Base-by-base conservation (phyloP, 2,797 vertebrate species). In the Karalla daura region DNA sequence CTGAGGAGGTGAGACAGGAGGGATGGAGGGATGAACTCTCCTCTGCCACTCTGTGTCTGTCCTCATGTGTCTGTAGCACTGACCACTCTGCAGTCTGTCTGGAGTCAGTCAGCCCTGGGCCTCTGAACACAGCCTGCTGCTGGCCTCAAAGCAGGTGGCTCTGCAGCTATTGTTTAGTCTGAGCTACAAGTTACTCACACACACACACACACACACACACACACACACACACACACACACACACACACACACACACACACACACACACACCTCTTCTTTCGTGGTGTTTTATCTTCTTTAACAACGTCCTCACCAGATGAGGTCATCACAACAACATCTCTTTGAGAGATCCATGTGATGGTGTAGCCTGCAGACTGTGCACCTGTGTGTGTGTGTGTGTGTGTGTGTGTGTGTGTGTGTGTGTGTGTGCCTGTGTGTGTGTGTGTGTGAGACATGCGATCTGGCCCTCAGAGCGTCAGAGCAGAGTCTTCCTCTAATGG, bases 161-260 rank as follows among this genome's bases (percentile, higher is more conserved):
- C 76, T 86, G 60, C 80, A 63, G 74, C 86, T 81, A 68, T 88
- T 92, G 91, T 92, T 93, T 93, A 92, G 89, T 91, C 90, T 91
- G 84, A 76, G 71, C 77, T 86, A 82, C 88, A 91, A 86, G 86
- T 88, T 85, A 86, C 81, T 89, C 83, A 86, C 54, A 81, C 82
- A 74, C 75, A 56, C 56, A 54, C 56, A 27, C 66, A 50, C 63
- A 18, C 54, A 45, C 49, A 47, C 61, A 59, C 55, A 64, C 44
- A 37, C 44, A 62, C 70, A 64, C 50, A 20, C 53, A 56, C 66
- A 49, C 32, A 37, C 43, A 23, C 46, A 55, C 54, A 39, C 33
- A 63, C 30, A 61, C 28, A 66, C 54, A 20, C 52, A 18, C 47
- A 25, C 21, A 39, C 39, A 15, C 45, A 46, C 32, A 30, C n/a